A percentile compares a stretch with the other conserved stretches of the same genome.
Conservation (phyloP, 1,140 invertebrate genomes). For the Antheraea pernyi region DNA sequence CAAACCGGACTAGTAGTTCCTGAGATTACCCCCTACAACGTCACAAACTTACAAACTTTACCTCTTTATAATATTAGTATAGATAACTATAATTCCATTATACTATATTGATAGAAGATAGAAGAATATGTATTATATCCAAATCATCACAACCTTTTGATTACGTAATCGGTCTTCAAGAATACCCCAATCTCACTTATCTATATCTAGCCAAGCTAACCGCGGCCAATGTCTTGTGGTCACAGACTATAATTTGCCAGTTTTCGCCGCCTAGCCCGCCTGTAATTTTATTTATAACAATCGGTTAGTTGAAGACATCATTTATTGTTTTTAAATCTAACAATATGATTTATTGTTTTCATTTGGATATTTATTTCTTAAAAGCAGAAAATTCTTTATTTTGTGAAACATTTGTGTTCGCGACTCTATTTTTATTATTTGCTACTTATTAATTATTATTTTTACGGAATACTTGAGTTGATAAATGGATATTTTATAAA, state of each 20-base stretch:
- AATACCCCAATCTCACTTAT: conserved; percentile 43
- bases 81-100: too few species aligned
- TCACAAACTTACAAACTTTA: too few species aligned
- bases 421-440: too few species aligned
- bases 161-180: conserved; percentile 35
- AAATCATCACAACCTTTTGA: conserved; percentile 17
- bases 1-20: too few species aligned
- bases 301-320: conserved; percentile 47
- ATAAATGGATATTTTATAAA: too few species aligned
- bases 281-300: conserved; percentile 62
- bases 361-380: not conserved
- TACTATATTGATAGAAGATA: too few species aligned
- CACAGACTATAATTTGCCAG: conserved; percentile 65
- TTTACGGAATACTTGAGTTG: too few species aligned
- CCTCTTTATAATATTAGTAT: too few species aligned
- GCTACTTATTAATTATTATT: too few species aligned
- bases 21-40: too few species aligned
- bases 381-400: not conserved
- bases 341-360: not conserved
- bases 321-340: conserved; percentile 39
- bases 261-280: conserved; percentile 58
- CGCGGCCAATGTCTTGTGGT: conserved; percentile 41
- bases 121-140: not conserved
- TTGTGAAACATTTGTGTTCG: not conserved
- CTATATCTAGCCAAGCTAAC: conserved; percentile 45